These are phyloP conservation scores for Sinocyclocheilus anophthalmus DNA, from an alignment of 2,113 vertebrate genomes.

Conservation along the genomic window DNA sequence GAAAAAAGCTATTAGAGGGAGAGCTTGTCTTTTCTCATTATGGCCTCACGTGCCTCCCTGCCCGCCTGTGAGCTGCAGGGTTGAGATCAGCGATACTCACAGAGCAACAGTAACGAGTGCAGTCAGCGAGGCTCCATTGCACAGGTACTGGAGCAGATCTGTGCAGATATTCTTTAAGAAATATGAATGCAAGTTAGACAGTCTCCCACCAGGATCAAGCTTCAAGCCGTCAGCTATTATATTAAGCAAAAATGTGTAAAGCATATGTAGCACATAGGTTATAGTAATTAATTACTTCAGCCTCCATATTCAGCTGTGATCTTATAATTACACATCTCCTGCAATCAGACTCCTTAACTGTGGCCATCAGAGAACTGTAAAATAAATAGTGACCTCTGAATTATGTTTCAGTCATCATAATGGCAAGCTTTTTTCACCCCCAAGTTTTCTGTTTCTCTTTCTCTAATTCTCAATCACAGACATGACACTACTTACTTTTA, in stretches of 20 bases:
- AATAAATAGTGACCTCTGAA: conserved; percentile 25
- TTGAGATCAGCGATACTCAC: conserved; percentile 17
- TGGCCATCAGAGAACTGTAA: not conserved
- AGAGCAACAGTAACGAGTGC: conserved; percentile 6
- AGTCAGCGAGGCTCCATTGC: conserved; percentile 7
- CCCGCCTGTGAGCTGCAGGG: not conserved
- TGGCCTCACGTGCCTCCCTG: conserved; percentile 20
- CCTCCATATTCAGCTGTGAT: not conserved
- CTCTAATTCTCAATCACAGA: conserved; percentile 21
- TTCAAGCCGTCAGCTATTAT: not conserved
- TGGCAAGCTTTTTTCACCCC: not conserved
- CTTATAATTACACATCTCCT: not conserved
- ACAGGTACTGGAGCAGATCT: not conserved
- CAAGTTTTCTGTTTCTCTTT: not conserved
- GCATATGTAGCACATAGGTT: conserved; percentile 5
- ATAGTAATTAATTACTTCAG: not conserved
- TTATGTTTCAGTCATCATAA: not conserved
- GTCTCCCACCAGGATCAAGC: not conserved
- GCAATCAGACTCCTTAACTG: not conserved
- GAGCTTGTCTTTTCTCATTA: conserved; percentile 52
- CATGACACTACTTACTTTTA: conserved; percentile 63
- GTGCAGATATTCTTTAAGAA: not conserved
- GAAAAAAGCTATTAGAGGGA: conserved; percentile 52
- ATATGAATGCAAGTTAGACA: not conserved
- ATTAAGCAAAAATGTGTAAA: not conserved